phyloP scores from a whole-genome alignment of 37 sponge, comb jelly and placozoan genomes.

The Dysidea cf. avara region DNA sequence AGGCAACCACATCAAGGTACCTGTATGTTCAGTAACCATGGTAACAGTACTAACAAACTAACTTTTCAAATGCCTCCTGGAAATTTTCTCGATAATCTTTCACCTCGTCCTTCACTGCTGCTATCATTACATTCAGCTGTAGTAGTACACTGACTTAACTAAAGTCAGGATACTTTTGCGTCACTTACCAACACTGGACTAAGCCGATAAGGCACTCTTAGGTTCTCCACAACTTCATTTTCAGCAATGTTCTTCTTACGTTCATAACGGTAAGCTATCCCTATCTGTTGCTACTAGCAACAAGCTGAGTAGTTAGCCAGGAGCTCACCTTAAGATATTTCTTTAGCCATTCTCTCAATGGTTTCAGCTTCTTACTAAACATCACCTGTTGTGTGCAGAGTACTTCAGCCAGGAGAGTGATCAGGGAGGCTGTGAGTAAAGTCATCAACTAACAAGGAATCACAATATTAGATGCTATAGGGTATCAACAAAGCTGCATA shows the following conservation, averaged over 20 bases:
- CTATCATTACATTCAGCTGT: conserved; percentile 62
- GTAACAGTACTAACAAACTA: not conserved
- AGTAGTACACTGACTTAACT: not conserved
- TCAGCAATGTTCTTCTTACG: conserved; percentile 58
- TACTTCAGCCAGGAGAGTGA: conserved; percentile 64
- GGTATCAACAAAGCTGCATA: too few species aligned
- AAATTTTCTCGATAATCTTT: conserved; percentile 59
- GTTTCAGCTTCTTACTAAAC: conserved; percentile 54
- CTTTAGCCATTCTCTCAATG: conserved; percentile 69
- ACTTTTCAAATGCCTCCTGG: conserved; percentile 63
- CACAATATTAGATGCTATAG: too few species aligned
- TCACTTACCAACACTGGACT: conserved; percentile 55
- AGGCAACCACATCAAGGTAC: conserved; percentile 66
- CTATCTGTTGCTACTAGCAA: conserved; percentile 21
- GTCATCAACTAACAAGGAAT: too few species aligned
- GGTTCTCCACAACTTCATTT: conserved; percentile 38
- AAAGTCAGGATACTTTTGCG: not conserved
- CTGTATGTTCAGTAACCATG: not conserved
- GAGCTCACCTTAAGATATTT: conserved; percentile 52
- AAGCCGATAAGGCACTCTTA: conserved; percentile 38
- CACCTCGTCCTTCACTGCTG: conserved; percentile 58
- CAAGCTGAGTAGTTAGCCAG: not conserved
- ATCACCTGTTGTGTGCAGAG: conserved; percentile 61
- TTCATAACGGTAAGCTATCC: conserved; percentile 66
- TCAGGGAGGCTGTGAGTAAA: conserved; percentile 46